Percentiles rank a stretch among this genome's conserved stretches.
Evolutionary conservation across 2,797 vertebrate genomes (phyloP).

Genomic region (Buphagus erythrorhynchus): DNA sequence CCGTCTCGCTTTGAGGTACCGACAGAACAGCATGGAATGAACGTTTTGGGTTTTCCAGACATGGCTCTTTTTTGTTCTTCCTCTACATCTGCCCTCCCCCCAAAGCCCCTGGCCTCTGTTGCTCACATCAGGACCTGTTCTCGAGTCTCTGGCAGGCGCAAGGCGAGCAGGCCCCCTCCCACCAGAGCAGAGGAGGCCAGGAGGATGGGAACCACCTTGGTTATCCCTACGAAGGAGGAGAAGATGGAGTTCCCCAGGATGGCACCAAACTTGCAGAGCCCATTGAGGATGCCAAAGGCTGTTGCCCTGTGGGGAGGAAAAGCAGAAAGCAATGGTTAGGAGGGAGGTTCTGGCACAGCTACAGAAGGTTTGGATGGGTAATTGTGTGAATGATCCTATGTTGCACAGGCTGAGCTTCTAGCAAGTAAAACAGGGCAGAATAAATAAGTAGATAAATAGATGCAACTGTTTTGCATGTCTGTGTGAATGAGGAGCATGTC

Average conservation of each 20-base stretch:
- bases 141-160: constrained; percentile 94
- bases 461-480: background rate
- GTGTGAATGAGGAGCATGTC: background rate
- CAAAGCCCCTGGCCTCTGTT: background rate
- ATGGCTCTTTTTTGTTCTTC: background rate
- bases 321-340: background rate
- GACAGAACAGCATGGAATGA: background rate
- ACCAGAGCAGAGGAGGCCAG: constrained; percentile 91
- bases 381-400: background rate
- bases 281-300: constrained; percentile 94
- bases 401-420: background rate
- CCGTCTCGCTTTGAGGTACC: background rate
- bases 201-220: constrained; percentile 94
- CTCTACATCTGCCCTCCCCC: background rate
- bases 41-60: background rate
- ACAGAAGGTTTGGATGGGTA: background rate
- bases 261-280: constrained; percentile 91
- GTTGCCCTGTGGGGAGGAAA: constrained; percentile 84
- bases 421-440: background rate
- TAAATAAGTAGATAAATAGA: background rate
- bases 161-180: constrained; percentile 91
- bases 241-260: constrained; percentile 95
- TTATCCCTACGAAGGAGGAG: constrained; percentile 92
- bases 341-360: background rate
- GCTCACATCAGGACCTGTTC: constrained; percentile 93